Percentiles rank a stretch among this genome's conserved stretches.
Conservation (phyloP, 2,113 vertebrate species). For the Varanus komodoensis region DNA sequence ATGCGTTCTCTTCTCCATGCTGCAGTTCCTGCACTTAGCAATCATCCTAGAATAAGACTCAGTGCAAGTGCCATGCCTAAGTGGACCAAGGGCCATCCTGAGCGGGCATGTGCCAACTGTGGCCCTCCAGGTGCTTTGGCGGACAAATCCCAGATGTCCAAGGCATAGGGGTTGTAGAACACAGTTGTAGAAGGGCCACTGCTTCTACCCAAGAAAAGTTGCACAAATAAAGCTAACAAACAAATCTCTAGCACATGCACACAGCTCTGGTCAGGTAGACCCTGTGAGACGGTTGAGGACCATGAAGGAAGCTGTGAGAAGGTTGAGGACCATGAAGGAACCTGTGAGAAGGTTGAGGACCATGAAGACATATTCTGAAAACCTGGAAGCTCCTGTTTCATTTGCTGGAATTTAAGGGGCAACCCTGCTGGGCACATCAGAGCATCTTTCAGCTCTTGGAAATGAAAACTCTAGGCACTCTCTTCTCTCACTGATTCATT, state of each 20-base stretch:
- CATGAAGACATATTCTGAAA: too few species aligned
- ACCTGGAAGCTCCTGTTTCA: background rate
- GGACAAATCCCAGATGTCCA: too few species aligned
- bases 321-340: too few species aligned
- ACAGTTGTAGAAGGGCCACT: too few species aligned
- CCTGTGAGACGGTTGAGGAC: too few species aligned
- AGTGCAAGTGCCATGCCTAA: background rate
- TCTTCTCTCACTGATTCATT: background rate
- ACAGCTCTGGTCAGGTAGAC: background rate
- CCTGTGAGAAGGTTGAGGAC: too few species aligned
- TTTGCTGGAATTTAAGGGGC: background rate
- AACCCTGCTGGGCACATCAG: background rate
- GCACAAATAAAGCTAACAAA: background rate
- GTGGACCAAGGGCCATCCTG: background rate
- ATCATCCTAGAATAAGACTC: background rate
- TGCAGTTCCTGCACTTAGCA: background rate
- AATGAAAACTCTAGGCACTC: background rate
- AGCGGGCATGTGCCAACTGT: too few species aligned
- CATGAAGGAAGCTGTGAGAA: too few species aligned
- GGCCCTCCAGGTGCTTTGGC: too few species aligned
- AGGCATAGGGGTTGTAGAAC: too few species aligned
- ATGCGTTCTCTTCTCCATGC: background rate
- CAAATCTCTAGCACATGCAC: background rate
- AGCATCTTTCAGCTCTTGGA: background rate
- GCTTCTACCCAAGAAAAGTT: background rate